phyloP scores from a whole-genome alignment of 2,888 invertebrate species.

The Siphlonurus alternatus region DNA sequence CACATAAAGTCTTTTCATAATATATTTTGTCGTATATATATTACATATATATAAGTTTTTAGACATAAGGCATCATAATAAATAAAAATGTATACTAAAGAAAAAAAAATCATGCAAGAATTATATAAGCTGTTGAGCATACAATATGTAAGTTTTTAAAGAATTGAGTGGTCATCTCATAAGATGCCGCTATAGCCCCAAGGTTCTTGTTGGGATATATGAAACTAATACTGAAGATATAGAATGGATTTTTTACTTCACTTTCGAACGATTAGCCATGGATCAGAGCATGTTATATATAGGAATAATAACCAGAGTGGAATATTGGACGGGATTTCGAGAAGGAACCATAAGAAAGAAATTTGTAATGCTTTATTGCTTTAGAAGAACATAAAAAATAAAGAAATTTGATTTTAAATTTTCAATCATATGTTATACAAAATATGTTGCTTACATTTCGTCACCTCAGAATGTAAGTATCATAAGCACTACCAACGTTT shows the following conservation, averaged over 20 bases:
- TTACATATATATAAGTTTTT: no score
- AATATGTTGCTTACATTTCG: no score
- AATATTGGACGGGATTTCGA: no score
- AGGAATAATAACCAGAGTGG: background rate
- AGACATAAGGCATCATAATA: no score
- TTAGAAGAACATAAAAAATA: no score
- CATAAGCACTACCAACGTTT: no score
- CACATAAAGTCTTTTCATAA: background rate
- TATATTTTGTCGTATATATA: no score
- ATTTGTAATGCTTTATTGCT: background rate
- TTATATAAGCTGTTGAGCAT: constrained; percentile 2
- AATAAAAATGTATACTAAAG: no score
- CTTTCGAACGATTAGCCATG: background rate
- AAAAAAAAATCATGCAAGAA: background rate
- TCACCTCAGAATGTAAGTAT: no score
- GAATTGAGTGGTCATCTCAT: background rate
- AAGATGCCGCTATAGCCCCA: background rate
- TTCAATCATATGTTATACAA: no score
- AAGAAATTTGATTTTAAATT: no score
- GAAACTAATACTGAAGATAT: background rate
- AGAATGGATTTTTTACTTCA: background rate
- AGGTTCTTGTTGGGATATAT: background rate
- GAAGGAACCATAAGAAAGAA: no score
- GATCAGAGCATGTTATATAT: background rate
- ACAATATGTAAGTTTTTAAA: background rate